These are phyloP conservation scores for Hydrophis major DNA, from an alignment of 2,797 vertebrate genomes.

Conservation along the genomic window DNA sequence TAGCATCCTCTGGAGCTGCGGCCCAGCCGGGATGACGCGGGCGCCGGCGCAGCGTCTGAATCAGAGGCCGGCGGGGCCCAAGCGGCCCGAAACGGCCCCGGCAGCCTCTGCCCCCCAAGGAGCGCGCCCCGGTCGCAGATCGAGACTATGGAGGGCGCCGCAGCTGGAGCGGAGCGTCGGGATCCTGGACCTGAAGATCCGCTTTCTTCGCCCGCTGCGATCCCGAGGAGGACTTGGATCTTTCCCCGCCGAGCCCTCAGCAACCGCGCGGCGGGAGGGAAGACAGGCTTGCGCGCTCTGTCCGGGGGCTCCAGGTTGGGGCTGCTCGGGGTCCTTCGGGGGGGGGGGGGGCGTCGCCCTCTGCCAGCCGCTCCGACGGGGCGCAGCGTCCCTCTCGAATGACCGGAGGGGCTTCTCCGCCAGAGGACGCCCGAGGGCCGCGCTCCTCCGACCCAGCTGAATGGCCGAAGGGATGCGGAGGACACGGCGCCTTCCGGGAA, in stretches of 20 bases:
- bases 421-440: background rate
- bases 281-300: background rate
- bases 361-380: background rate
- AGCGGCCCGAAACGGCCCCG: background rate
- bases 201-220: background rate
- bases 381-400: background rate
- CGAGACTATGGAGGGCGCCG: background rate
- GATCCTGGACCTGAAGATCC: background rate
- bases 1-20: background rate
- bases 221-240: background rate
- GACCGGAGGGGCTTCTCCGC: background rate
- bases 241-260: background rate
- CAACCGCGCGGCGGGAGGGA: background rate
- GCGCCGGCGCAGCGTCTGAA: background rate
- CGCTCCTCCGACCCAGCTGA: background rate
- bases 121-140: background rate
- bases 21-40: constrained; percentile 14
- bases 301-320: background rate
- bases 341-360: background rate
- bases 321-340: background rate
- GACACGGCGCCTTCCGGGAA: background rate
- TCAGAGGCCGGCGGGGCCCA: background rate
- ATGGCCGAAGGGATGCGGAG: background rate
- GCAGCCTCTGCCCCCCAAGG: background rate
- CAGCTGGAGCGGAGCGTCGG: background rate